Evolutionary conservation across 2,888 invertebrate genomes (phyloP), one percentile per base, ranked within the genome.

Genomic region (Polyommatus icarus): DNA sequence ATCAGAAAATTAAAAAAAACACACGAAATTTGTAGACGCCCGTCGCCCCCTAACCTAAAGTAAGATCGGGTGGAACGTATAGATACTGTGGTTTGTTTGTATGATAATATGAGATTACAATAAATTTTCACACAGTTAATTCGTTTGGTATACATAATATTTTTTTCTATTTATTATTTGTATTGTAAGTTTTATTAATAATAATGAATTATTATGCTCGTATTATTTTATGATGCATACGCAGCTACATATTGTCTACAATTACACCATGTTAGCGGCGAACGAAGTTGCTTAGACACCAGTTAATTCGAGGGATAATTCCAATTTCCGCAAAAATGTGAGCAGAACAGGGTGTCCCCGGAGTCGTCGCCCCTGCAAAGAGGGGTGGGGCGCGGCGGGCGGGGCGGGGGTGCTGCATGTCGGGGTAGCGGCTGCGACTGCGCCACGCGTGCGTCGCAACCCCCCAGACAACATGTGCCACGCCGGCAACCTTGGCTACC

Each of bases 291-390:
- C 80, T 79, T 78, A 81, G 78, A 83, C 83, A 82, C 82, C 82
- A 80, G 83, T 82, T 82, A 86, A 88, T 86, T 85, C 84, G 84
- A 85, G 84, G 85, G 85, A 88, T 86, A 84, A 89, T 89, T 91
- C 87, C 84, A 90, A 93, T 92, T 92, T 92, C 90, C 90, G 91
- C 90, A 89, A 91, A 91, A 90, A 89, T 89, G 85, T 85, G 86
- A 82, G 85, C 86, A 85, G 87, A 84, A 85, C 88, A 87, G 90
- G 90, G 89, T 87, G 86, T 86, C 90, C 90, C 89, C 88, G 89
- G 85, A 87, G 89, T 82, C 81, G 80, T 82, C 83, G 82, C 83
- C 84, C 84, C 84, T 83, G 84, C 84, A 84, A 80, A 83, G 90
- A 87, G 90, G 91, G 82, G 84, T 77, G 83, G 77, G 82, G 79